These are phyloP conservation scores for Acrocephalus arundinaceus DNA, from an alignment of 2,113 vertebrate species.

Conservation along the genomic window DNA sequence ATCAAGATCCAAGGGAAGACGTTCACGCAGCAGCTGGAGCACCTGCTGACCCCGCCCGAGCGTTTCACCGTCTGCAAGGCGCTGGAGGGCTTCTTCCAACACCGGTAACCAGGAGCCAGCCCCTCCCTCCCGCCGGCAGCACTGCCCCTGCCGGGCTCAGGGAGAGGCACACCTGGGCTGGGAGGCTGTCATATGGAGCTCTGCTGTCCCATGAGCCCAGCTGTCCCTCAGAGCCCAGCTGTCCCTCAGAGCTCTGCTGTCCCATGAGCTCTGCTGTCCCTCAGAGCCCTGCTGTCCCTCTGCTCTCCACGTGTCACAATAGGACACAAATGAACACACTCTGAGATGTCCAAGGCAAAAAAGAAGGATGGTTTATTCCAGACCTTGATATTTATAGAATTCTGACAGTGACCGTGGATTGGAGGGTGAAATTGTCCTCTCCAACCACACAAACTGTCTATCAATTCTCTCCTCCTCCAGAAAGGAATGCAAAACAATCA, in stretches of 20 bases:
- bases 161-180: background rate
- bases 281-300: no score
- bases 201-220: background rate
- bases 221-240: background rate
- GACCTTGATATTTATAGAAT: no score
- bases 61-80: constrained; percentile 90
- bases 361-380: no score
- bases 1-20: constrained; percentile 94
- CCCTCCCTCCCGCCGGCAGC: rapidly evolving
- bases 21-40: constrained; percentile 96
- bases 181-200: background rate
- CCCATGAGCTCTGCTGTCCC: background rate
- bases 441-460: no score
- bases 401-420: no score
- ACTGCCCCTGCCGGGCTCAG: rapidly evolving
- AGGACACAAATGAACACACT: no score
- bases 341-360: no score
- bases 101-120: constrained; percentile 78
- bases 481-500: no score
- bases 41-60: constrained; percentile 91
- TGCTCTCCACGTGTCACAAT: no score
- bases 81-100: constrained; percentile 97
- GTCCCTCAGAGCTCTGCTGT: no score
- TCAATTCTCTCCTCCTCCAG: no score
- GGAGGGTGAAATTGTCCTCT: no score